Percentiles rank a stretch among this genome's conserved stretches.
These are phyloP conservation scores for Melanotus villosus DNA, from an alignment of 2,888 invertebrate genomes.

Conservation along the genomic window DNA sequence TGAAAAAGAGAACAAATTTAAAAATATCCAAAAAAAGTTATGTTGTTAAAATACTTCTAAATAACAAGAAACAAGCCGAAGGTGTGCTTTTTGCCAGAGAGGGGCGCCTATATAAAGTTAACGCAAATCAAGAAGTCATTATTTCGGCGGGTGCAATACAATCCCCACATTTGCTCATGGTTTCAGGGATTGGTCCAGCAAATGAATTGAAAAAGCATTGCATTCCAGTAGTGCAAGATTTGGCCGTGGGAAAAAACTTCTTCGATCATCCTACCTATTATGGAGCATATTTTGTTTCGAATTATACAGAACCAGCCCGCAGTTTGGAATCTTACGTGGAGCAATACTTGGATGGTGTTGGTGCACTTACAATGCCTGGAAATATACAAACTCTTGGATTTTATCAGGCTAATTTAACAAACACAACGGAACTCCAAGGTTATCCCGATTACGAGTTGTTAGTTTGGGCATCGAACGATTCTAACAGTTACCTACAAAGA, in stretches of 20 bases:
- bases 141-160: conserved; percentile 78
- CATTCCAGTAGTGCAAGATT: conserved; percentile 75
- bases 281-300: conserved; percentile 47
- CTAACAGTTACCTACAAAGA: conserved; percentile 11
- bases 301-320: conserved; percentile 32
- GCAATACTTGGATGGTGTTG: conserved; percentile 49
- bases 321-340: conserved; percentile 33
- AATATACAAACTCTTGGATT: conserved; percentile 42
- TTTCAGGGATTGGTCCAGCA: conserved; percentile 78
- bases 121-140: conserved; percentile 73
- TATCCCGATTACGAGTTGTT: conserved; percentile 47
- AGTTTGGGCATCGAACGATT: conserved; percentile 36
- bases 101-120: conserved; percentile 68
- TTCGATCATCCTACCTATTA: conserved; percentile 54
- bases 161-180: conserved; percentile 77
- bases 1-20: conserved; percentile 72
- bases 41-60: conserved; percentile 73
- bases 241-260: conserved; percentile 71
- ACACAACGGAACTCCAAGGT: not conserved
- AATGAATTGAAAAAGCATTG: conserved; percentile 72
- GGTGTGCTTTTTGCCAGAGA: conserved; percentile 75
- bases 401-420: conserved; percentile 26
- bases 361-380: conserved; percentile 46
- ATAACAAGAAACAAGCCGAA: conserved; percentile 73
- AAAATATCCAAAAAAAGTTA: conserved; percentile 63